These are phyloP conservation scores for Bimastos eiseni DNA, from an alignment of 2,888 invertebrate species.

Conservation along the genomic window DNA sequence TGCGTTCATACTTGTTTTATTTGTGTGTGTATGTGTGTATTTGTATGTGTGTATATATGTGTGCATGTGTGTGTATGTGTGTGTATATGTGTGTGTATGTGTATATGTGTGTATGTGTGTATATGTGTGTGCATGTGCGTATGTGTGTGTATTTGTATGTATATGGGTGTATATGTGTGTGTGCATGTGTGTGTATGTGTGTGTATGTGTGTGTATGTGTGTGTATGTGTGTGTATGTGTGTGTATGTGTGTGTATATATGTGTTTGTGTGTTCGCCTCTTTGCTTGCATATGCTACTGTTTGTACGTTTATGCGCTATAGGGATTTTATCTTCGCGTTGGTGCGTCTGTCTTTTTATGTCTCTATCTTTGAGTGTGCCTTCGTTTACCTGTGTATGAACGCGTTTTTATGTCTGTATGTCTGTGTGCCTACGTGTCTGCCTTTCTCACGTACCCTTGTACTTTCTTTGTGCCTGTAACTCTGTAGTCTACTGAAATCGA, in stretches of 20 bases:
- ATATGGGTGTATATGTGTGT: not conserved
- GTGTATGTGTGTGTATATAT: not conserved
- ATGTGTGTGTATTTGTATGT: not conserved
- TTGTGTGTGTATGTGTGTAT: not conserved
- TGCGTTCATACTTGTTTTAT: too few relatives aligned
- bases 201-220: not conserved
- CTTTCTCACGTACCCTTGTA: too few relatives aligned
- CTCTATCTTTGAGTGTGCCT: not conserved
- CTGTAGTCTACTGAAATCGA: not conserved
- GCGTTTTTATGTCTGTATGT: not conserved
- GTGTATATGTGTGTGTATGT: not conserved
- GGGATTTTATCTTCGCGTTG: not conserved
- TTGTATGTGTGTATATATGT: not conserved
- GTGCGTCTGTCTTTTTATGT: not conserved
- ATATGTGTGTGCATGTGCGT: not conserved
- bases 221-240: not conserved
- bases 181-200: not conserved
- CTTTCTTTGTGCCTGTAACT: not conserved
- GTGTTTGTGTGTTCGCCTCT: too few relatives aligned
- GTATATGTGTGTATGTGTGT: not conserved
- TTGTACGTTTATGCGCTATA: not conserved
- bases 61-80: not conserved
- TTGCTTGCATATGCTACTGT: not conserved
- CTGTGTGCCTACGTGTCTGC: not conserved
- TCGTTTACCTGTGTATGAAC: not conserved